Percentiles rank a stretch among this genome's conserved stretches.
Conservation (phyloP, 2,888 invertebrate genomes). For the Polietes domitor region DNA sequence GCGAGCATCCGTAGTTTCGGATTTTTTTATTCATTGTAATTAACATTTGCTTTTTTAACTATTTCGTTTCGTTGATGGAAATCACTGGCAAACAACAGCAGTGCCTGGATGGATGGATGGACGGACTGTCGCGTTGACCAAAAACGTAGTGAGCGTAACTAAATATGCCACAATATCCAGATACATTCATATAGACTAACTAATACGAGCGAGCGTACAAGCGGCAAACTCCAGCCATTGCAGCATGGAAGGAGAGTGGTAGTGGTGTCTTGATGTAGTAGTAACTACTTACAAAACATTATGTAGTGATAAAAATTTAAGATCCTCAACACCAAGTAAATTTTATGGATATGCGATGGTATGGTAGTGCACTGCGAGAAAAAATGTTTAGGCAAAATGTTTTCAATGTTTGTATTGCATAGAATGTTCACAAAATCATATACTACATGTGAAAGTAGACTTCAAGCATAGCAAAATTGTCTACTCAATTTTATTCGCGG, state of each 20-base stretch:
- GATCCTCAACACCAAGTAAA: slow-evolving; percentile 29
- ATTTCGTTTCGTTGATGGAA: slow-evolving; percentile 18
- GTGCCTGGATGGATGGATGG: background rate
- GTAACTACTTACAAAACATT: slow-evolving; percentile 45
- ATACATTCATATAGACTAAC: no score
- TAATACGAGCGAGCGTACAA: background rate
- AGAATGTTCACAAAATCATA: no score
- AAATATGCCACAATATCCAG: slow-evolving; percentile 2
- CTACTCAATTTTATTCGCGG: no score
- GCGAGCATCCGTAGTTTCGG: background rate
- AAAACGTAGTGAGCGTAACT: background rate
- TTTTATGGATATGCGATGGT: slow-evolving; percentile 37
- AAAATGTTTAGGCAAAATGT: no score
- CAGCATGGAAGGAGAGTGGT: background rate
- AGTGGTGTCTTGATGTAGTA: slow-evolving; percentile 9
- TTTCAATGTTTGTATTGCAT: no score
- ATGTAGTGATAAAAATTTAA: slow-evolving; percentile 45
- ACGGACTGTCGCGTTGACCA: background rate
- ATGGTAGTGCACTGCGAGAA: slow-evolving; percentile 32
- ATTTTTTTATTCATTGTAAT: slow-evolving; percentile 6
- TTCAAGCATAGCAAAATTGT: no score
- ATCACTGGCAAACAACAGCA: background rate
- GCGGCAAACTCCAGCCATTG: background rate
- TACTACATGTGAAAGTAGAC: no score
- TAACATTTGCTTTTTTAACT: slow-evolving; percentile 17